Base-by-base conservation (phyloP, 2,797 vertebrate species). In the Oryzias sinensis region DNA sequence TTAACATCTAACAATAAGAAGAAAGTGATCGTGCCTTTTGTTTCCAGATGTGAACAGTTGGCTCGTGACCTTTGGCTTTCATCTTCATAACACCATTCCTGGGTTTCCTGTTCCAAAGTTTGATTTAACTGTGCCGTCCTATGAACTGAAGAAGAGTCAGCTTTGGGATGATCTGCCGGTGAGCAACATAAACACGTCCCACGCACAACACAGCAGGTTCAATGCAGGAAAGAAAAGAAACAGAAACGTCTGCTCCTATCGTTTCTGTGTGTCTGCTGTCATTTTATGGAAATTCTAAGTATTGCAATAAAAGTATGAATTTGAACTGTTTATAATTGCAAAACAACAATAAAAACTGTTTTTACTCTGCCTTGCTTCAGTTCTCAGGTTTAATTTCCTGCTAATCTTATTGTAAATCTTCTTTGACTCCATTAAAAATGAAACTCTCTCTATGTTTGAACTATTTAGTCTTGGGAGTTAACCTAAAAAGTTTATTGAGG, bases 31-130 rank as follows among this genome's bases (percentile, higher is more conserved):
- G 2, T 33, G 33, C 8, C 6, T 24, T 42, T 4, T 68, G 63
- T 77, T 18, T 63, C 46, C 84, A 99, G 97, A 99, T 93, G 94
- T 99, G 74, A 99, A 99, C 92, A 98, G 94, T 88, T 99, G 97
- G 97, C 93, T 99, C 48, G 95, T 98, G 79, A 98, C 96, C n/a
- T 99, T 99, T 3, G 97, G 97, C 53, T 99, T 99, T 89, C 97
- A 99, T 85, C 95, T 99, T 58, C 97, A 99, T 89, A 99, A 99
- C 70, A 97, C 95, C 70, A 98, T 99, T 83, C 97, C 97, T 71
- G 97, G 97, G 27, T 98, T 96, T 82, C 95, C 95, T 0, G 93
- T 96, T 41, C 97, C 97, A 0, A 95, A 96, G 82, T 95, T 98
- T 69, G 97, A 96, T 83, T 87, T 97, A 86, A 95, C 93, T 59